Evolutionary conservation across 1,140 invertebrate genomes (phyloP).

Genomic region (Tetraneura akinire): DNA sequence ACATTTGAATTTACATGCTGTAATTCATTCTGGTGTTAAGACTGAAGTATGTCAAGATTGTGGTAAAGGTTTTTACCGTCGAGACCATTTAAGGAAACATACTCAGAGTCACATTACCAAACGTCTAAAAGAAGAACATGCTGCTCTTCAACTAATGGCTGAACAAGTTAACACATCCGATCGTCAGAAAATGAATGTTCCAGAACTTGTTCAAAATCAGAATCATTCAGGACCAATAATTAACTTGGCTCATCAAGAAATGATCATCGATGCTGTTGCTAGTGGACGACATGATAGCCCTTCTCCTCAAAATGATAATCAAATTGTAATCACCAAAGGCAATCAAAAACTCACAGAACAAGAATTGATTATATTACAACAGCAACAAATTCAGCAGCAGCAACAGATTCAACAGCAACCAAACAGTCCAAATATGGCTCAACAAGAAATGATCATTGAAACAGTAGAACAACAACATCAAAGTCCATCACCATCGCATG

Average conservation of each 20-base stretch:
- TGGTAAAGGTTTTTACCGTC: slow-evolving; percentile 79
- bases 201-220: slow-evolving; percentile 48
- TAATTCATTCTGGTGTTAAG: slow-evolving; percentile 80
- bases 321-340: slow-evolving; percentile 38
- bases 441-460: slow-evolving; percentile 50
- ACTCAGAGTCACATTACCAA: slow-evolving; percentile 73
- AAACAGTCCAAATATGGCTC: slow-evolving; percentile 41
- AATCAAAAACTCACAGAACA: slow-evolving; percentile 51
- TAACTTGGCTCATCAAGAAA: slow-evolving; percentile 34
- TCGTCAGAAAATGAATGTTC: slow-evolving; percentile 51
- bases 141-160: slow-evolving; percentile 53
- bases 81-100: slow-evolving; percentile 69
- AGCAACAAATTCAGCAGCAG: slow-evolving; percentile 53
- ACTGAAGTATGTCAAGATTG: slow-evolving; percentile 69
- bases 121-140: slow-evolving; percentile 67
- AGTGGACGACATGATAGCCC: neutral
- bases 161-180: slow-evolving; percentile 46
- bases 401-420: slow-evolving; percentile 51
- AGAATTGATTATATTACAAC: slow-evolving; percentile 46
- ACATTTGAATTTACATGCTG: slow-evolving; percentile 76
- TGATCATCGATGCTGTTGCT: slow-evolving; percentile 41
- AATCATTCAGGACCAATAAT: slow-evolving; percentile 42
- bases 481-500: slow-evolving; percentile 40
- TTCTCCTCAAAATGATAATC: slow-evolving; percentile 21
- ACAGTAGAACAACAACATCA: slow-evolving; percentile 33